Evolutionary conservation across 2,797 vertebrate species (phyloP), one percentile per base, ranked within the genome.

Genomic region (Ispidina lecontei): DNA sequence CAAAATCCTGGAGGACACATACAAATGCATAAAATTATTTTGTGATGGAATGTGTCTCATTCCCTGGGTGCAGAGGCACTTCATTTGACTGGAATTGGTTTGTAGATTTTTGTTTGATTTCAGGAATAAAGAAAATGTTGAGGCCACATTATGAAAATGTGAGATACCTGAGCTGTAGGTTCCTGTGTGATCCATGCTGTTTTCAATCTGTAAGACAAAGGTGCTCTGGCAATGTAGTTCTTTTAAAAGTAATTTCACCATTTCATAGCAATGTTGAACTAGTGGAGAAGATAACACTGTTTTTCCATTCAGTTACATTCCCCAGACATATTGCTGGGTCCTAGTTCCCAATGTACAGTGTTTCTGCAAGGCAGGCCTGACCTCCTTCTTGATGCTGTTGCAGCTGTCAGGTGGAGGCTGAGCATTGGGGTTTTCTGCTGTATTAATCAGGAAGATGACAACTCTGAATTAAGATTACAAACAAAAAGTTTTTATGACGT

Each of bases 401-500:
- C 10, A 70, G 14, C 15, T 74, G 22, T 5, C 41, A 54, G 12
- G 7, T 28, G 35, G 37, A 72, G 31, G 26, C 7, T 25, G 39
- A 68, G 12, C 11, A 7, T 28, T 4, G 1, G 10, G 31, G 19
- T 41, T 3, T 73, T 23, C 35, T 67, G 1, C 12, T 35, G 0
- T 4, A 52, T 41, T 18, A 62, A 10, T 16, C 28, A 37, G 25
- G 74, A 68, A 79, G 39, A 51, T 23, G 14, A n/a, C 5, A 20
- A 6, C 3, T 41, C 33, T 69, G 25, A 64, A 17, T 31, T 12
- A 22, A 54, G 8, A 8, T 55, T 52, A 33, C n/a, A 62, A 26
- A 51, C 7, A 83, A 56, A 65, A 39, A 25, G 5, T 0, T 1
- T 14, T 84, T 35, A 8, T 71, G 20, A 7, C 1, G 0, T 63